phyloP scores from a whole-genome alignment of 2,888 invertebrate genomes.

The Spodoptera picta region DNA sequence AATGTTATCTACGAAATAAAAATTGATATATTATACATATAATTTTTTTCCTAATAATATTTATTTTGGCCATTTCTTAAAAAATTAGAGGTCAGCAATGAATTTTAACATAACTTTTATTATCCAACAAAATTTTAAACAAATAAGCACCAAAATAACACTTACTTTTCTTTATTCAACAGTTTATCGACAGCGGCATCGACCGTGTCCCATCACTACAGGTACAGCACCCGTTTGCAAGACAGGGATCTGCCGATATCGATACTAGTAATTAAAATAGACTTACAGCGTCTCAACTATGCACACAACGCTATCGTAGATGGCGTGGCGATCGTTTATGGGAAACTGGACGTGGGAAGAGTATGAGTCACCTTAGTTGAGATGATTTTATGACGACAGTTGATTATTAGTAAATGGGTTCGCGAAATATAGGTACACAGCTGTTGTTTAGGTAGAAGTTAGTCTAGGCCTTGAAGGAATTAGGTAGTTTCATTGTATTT shows the following conservation, averaged over 20 bases:
- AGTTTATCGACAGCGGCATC: conserved; percentile 60
- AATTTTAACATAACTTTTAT: too few relatives aligned
- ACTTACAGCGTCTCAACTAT: conserved; percentile 80
- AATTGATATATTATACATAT: too few relatives aligned
- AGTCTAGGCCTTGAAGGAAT: too few relatives aligned
- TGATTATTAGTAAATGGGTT: not conserved
- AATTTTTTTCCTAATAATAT: too few relatives aligned
- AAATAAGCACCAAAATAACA: conserved; percentile 30
- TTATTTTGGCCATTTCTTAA: too few relatives aligned
- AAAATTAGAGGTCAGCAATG: too few relatives aligned
- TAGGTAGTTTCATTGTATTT: too few relatives aligned
- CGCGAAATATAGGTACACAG: not conserved
- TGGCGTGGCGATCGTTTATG: conserved; percentile 37
- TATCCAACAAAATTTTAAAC: not conserved
- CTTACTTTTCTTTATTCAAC: conserved; percentile 50
- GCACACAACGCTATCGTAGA: conserved; percentile 30
- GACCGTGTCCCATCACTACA: conserved; percentile 70
- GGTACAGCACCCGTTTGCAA: conserved; percentile 84
- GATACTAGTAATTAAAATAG: conserved; percentile 87
- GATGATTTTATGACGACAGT: conserved; percentile 1
- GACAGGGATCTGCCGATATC: conserved; percentile 88
- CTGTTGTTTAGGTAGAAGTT: not conserved
- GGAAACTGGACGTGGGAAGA: conserved; percentile 47
- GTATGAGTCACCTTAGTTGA: conserved; percentile 29
- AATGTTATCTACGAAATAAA: too few relatives aligned